Evolutionary conservation across 2,113 vertebrate species (phyloP).

Genomic region (Galbula dea): DNA sequence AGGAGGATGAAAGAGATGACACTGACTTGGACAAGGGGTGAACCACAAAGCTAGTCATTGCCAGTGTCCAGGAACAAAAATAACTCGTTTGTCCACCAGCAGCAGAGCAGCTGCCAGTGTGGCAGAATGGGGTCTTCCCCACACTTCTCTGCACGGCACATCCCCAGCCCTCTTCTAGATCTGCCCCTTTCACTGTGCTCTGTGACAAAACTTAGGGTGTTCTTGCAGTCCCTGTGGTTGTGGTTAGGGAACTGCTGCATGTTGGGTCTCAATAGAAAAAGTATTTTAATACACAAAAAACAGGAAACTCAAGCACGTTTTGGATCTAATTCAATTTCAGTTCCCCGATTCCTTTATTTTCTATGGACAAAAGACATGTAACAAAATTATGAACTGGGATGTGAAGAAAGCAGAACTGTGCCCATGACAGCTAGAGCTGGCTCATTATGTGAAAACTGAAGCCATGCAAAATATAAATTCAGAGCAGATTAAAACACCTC

Average conservation of each 20-base stretch:
- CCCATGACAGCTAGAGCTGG: constrained; percentile 54
- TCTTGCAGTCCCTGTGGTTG: constrained; percentile 48
- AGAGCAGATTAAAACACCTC: constrained; percentile 38
- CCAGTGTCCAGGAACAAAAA: constrained; percentile 25
- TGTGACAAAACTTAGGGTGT: background rate
- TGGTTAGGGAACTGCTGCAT: constrained; percentile 51
- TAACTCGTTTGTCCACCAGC: background rate
- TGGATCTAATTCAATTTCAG: constrained; percentile 61
- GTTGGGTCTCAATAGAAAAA: constrained; percentile 63
- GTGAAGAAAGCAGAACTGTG: constrained; percentile 60
- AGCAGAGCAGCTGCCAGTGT: background rate
- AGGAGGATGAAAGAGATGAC: constrained; percentile 3
- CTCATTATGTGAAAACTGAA: constrained; percentile 48
- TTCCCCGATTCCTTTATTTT: constrained; percentile 66
- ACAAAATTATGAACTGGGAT: constrained; percentile 59
- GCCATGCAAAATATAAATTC: constrained; percentile 46
- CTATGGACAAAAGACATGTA: constrained; percentile 60
- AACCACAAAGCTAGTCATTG: constrained; percentile 21
- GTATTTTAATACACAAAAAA: constrained; percentile 68
- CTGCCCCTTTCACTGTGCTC: background rate
- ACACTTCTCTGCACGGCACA: background rate
- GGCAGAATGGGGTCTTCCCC: background rate
- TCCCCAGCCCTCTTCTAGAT: background rate
- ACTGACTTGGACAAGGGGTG: constrained; percentile 2
- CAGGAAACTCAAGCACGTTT: constrained; percentile 68